Base-by-base conservation (phyloP, 2,113 vertebrate species). In the Pelobates fuscus region DNA sequence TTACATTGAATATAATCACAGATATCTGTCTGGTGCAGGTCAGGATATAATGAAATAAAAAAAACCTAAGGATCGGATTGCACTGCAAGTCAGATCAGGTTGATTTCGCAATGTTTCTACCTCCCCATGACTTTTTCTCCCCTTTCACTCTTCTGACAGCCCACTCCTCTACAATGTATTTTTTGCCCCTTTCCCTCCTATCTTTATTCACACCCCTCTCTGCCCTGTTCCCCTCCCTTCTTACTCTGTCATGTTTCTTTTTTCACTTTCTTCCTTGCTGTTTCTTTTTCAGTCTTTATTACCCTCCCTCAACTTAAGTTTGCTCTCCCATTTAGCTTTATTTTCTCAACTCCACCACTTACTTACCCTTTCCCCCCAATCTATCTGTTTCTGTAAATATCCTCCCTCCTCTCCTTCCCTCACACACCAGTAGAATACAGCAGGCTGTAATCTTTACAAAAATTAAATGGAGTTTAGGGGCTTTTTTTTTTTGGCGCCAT, bases 401-500 rank as follows among this genome's bases (percentile, higher is more conserved):
- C 12, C 44, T 23, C 54, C 25, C 57, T 61, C 55, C 30, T 27
- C 4, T 55, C 23, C 17, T 15, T 46, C n/a, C 3, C 24, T 20
- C 67, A 70, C 20, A 37, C 20, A 69, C 29, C 12, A 5, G 27
- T 49, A n/a, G 29, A 7, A n/a, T 21, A 55, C 27, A 62, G 6
- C 60, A 43, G 30, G 2, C 15, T 20, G 29, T 29, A 20, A 32
- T 29, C 60, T 62, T 4, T n/a, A n/a, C n/a, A n/a, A 62, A 5
- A 23, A 7, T 8, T 8, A 55, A 20, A 55, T 8, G 17, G 17
- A 55, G 52, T n/a, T 55, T 26, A 54, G 24, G 12, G 49, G 87
- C 88, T 89, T 94, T 93, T 91, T 93, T n/a, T 92, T 95, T 96
- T 96, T 95, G 95, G 94, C 94, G 94, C 95, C 94, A 95, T 96